Conservation (phyloP, 2,113 vertebrate species). For the Melanotaenia duboulayi region DNA sequence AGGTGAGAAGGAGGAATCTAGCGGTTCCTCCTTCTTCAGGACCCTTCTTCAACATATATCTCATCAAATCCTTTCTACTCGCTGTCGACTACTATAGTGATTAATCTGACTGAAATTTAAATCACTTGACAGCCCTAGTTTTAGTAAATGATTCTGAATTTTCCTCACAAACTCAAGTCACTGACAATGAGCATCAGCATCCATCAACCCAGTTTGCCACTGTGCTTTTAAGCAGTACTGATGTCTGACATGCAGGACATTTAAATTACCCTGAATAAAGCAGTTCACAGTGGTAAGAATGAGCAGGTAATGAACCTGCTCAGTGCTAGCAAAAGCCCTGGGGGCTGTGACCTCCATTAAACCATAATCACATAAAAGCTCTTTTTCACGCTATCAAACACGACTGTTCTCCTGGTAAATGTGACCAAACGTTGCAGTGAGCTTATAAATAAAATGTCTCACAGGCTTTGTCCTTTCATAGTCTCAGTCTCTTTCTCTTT, state of each 20-base stretch:
- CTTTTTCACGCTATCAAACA: background rate
- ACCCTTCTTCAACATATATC: too few species aligned
- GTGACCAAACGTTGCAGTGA: conserved; percentile 5
- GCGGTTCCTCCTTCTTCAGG: too few species aligned
- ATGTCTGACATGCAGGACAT: conserved; percentile 46
- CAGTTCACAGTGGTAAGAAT: conserved; percentile 26
- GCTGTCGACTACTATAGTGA: too few species aligned
- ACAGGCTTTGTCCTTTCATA: background rate
- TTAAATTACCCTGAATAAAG: conserved; percentile 72
- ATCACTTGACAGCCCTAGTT: too few species aligned
- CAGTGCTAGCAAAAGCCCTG: conserved; percentile 1
- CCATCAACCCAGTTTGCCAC: conserved; percentile 53
- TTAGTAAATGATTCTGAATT: too few species aligned
- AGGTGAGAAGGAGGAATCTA: too few species aligned
- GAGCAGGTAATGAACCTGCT: conserved; percentile 59
- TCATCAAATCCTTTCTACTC: too few species aligned
- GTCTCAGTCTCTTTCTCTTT: background rate
- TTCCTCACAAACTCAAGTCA: too few species aligned
- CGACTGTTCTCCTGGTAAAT: conserved; percentile 23
- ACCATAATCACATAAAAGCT: conserved; percentile 25
- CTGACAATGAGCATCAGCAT: conserved; percentile 36
- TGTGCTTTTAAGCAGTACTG: conserved; percentile 12
- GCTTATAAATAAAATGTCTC: conserved; percentile 10
- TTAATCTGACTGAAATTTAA: too few species aligned
- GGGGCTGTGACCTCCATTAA: conserved; percentile 42